Base-by-base conservation (phyloP, 2,113 vertebrate genomes). In the Aspidoscelis tigris region DNA sequence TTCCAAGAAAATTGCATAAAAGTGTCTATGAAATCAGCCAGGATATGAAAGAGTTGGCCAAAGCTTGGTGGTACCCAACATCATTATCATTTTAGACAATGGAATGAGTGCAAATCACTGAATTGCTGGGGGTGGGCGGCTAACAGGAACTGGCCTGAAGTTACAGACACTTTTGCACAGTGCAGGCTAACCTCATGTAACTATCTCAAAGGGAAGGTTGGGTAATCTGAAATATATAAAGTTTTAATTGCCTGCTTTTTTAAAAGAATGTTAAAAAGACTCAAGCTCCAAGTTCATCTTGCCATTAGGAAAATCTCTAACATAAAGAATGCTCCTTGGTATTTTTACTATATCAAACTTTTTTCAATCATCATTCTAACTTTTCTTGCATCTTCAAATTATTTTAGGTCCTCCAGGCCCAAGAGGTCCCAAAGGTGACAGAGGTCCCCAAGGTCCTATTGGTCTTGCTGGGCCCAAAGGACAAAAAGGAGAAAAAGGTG, bases 331-430 rank as follows among this genome's bases (percentile, higher is more conserved):
- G 2, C 55, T 55, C 9, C 77, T 22, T 43, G 74, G 1, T 5
- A 33, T 55, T 3, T 3, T 70, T 79, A 3, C 66, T 53, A 66
- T 61, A 78, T 16, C 16, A 2, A 65, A 33, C 33, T 69, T 74
- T 88, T 77, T 77, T 70, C 20, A 20, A 47, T 8, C 21, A 0
- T 0, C n/a, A 14, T 43, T 75, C 9, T 89, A 75, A 70, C 8
- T 58, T 79, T 84, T 26, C 16, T 21, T 7, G 20, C 1, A 80
- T 86, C 80, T 55, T 95, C 83, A 89, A 65, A 61, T 72, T 94
- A 21, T 97, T 97, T 92, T 91, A 99, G 98, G 98, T 81, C 98
- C 98, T 85, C 98, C 98, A 84, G 98, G 98, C 90, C 98, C 98
- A 69, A 97, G 98, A 90, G 98, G 98, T 75, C 93, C 97, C 22